A percentile compares a stretch with the other conserved stretches of the same genome.
Conservation (phyloP, 2,797 vertebrate genomes). For the Kryptolebias ocellatus region DNA sequence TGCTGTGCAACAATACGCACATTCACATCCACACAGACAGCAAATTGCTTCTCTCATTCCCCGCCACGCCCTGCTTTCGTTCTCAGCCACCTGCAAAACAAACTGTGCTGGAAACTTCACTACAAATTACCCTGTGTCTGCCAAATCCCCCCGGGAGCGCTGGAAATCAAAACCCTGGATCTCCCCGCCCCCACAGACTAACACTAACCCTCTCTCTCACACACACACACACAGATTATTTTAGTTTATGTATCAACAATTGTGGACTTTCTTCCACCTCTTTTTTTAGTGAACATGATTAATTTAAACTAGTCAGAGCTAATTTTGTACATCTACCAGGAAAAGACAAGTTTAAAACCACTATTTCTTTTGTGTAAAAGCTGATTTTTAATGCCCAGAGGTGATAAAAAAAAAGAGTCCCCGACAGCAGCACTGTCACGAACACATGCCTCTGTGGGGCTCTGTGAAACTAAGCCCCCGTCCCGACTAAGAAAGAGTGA, state of each 20-base stretch:
- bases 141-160: conserved; percentile 76
- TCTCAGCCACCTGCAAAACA: conserved; percentile 85
- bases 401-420: conserved; percentile 22
- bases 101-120: conserved; percentile 85
- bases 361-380: conserved; percentile 6
- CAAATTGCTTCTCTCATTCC: conserved; percentile 84
- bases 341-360: background rate
- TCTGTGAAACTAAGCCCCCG: conserved; percentile 65
- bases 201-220: conserved; percentile 19
- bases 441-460: conserved; percentile 37
- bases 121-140: conserved; percentile 86
- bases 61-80: conserved; percentile 77
- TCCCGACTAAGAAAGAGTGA: conserved; percentile 70
- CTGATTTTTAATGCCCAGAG: conserved; percentile 27
- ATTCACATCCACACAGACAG: conserved; percentile 80
- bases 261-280: background rate
- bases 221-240: conserved; percentile 18
- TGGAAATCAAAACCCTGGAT: conserved; percentile 77
- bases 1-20: conserved; percentile 77
- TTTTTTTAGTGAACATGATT: background rate
- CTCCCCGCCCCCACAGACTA: conserved; percentile 68
- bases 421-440: conserved; percentile 23
- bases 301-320: background rate
- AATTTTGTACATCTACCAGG: background rate
- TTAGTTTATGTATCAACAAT: conserved; percentile 5